These are phyloP conservation scores for Diglossa cyanea DNA, from an alignment of 2,797 vertebrate species.

Conservation along the genomic window DNA sequence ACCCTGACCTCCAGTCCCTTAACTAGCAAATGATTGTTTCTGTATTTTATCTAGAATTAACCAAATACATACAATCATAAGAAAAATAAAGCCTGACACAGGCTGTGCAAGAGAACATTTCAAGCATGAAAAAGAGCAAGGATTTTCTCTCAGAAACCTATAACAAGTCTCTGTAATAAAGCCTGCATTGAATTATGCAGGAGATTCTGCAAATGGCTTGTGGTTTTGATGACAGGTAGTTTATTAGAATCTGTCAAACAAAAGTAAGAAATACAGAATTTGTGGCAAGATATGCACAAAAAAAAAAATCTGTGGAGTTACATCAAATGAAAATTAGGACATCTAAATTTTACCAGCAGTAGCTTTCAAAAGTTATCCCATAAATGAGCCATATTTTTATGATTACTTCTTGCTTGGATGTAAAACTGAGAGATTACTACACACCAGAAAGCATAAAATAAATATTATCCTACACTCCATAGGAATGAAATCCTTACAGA, in stretches of 20 bases:
- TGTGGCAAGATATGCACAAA: background rate
- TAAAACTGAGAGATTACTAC: background rate
- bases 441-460: background rate
- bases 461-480: background rate
- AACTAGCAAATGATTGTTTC: background rate
- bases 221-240: background rate
- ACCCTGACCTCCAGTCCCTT: background rate
- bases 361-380: background rate
- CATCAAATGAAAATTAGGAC: background rate
- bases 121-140: background rate
- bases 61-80: background rate
- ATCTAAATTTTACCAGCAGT: conserved; percentile 1
- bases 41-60: too few species aligned
- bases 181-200: background rate
- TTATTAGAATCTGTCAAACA: background rate
- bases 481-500: background rate
- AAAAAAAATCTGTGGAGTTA: background rate
- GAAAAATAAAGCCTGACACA: background rate
- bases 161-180: background rate
- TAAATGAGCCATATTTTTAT: background rate
- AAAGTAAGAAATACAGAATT: background rate
- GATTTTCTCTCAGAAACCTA: background rate
- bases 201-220: background rate
- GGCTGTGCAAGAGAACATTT: background rate
- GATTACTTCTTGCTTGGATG: background rate